Evolutionary conservation across 1,140 invertebrate genomes (phyloP), one percentile per base, ranked within the genome.

Genomic region (Drosophila burlai): DNA sequence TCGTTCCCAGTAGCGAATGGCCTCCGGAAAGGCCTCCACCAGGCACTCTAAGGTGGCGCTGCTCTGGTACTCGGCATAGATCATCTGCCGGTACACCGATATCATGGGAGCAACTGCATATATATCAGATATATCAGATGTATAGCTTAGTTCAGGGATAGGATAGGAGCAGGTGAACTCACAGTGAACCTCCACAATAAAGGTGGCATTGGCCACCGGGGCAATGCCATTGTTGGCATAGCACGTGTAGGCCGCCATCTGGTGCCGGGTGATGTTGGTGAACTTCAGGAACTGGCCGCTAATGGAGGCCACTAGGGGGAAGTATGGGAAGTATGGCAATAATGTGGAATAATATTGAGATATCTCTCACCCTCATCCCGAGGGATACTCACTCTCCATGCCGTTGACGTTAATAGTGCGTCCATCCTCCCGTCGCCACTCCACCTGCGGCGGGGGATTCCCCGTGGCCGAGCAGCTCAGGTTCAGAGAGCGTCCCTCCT

Each of bases 141-240:
- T 52, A 26, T 4, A 11, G 13, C 24, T 5, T n/a, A 5, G 0
- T 9, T 4, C 10, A 13, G 1, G 16, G 6, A 0, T 18, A 18
- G 5, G 6, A 0, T 18, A 18, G 5, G 2, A 18, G 10, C 3
- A n/a, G 2, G 0, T 36, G 42, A 83, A 95, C 97, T 97, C 93
- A 98, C 98, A 99, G 79, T 97, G 96, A 15, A 98, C 97, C 94
- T 98, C 96, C 10, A 99, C 94, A 58, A 95, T 95, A 71, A 96
- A 97, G 40, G 95, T 96, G 93, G 97, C 96, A 91, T 95, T 96
- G 40, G 96, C 97, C 43, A 96, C 94, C 0, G 98, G 98, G 18
- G 96, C 96, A 81, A 98, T 95, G 3, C 97, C 98, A 93, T 98
- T 98, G 92, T 97, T 96, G 42, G 98, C 98, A 26, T 96, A 95